These are phyloP conservation scores for Sycophila texana DNA, from an alignment of 2,888 invertebrate genomes.

Conservation along the genomic window DNA sequence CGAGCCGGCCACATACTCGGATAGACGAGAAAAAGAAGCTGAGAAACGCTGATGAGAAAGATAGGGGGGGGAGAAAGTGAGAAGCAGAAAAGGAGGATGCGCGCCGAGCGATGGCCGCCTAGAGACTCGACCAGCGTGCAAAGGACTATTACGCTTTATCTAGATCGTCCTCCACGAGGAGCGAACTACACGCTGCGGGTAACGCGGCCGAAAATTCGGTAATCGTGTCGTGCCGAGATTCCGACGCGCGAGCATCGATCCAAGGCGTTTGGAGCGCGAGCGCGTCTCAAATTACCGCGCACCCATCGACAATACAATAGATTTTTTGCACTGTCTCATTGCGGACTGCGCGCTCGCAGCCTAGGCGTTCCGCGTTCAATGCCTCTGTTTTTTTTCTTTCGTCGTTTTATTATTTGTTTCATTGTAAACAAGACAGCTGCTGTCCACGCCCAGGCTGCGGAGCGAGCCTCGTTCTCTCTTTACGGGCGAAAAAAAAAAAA, in stretches of 20 bases:
- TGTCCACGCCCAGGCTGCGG: not conserved
- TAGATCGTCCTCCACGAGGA: too few species aligned
- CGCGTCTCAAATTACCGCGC: not conserved
- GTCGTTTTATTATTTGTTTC: not conserved
- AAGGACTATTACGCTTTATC: too few species aligned
- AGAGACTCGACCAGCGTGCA: too few species aligned
- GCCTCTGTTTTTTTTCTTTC: not conserved
- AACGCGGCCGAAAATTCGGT: too few species aligned
- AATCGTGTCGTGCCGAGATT: too few species aligned
- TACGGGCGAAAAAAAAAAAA: slow-evolving; percentile 1
- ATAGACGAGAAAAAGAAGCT: slow-evolving; percentile 33
- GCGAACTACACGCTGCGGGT: too few species aligned
- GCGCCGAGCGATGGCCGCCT: not conserved
- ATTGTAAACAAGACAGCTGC: slow-evolving; percentile 1
- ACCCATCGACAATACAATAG: not conserved
- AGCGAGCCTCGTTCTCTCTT: not conserved
- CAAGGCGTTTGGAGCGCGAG: not conserved
- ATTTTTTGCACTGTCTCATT: not conserved
- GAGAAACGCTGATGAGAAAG: slow-evolving; percentile 20
- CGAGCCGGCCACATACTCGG: slow-evolving; percentile 30
- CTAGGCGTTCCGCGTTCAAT: not conserved
- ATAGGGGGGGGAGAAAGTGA: slow-evolving; percentile 33
- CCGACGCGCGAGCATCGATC: not conserved
- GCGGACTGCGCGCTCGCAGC: not conserved
- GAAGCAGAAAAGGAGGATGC: slow-evolving; percentile 1